Evolutionary conservation across 2,797 vertebrate genomes (phyloP).

Genomic region (Leptodactylus fallax): DNA sequence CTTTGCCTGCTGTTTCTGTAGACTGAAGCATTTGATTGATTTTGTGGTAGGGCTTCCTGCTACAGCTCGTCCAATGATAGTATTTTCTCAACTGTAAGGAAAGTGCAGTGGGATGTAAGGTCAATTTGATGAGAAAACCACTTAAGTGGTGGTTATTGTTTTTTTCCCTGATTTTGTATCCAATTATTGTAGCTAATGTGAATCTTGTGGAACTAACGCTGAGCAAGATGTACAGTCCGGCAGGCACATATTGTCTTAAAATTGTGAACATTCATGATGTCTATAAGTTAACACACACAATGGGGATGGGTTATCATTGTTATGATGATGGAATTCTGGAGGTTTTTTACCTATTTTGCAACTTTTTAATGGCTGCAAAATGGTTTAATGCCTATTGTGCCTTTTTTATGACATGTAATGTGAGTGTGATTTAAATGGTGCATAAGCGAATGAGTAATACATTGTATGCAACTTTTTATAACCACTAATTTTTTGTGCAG

Average conservation of each 20-base stretch:
- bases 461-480: too few relatives aligned
- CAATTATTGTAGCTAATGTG: constrained; percentile 39
- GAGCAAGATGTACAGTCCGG: neutral
- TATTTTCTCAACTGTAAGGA: constrained; percentile 57
- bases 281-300: neutral
- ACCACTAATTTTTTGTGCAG: too few relatives aligned
- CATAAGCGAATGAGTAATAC: too few relatives aligned
- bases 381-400: too few relatives aligned
- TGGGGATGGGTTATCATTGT: too few relatives aligned
- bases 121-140: constrained; percentile 59
- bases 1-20: constrained; percentile 36
- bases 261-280: neutral
- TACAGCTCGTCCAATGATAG: constrained; percentile 39
- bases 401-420: too few relatives aligned
- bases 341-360: too few relatives aligned
- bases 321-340: too few relatives aligned
- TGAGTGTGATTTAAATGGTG: too few relatives aligned
- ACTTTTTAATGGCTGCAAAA: too few relatives aligned
- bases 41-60: constrained; percentile 52
- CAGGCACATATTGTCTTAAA: too few relatives aligned
- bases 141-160: constrained; percentile 57
- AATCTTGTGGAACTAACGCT: constrained; percentile 5
- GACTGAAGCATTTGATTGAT: constrained; percentile 46
- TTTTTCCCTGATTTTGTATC: constrained; percentile 26
- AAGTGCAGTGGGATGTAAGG: constrained; percentile 50